These are phyloP conservation scores for Sthenelais limicola DNA, from an alignment of 2,888 invertebrate species.

Conservation along the genomic window DNA sequence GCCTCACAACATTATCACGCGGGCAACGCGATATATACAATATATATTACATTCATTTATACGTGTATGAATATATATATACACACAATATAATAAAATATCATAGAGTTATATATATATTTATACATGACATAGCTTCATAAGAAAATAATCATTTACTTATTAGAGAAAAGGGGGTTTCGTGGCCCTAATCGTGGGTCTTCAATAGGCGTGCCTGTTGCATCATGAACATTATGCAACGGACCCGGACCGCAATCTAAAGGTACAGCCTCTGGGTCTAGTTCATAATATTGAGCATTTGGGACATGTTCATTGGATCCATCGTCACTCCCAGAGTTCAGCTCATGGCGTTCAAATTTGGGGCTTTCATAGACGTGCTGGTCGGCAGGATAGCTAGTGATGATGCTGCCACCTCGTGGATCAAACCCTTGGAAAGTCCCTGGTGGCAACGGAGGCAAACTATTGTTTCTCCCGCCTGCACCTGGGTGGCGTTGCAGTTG, in stretches of 20 bases:
- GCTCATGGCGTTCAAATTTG: conserved; percentile 33
- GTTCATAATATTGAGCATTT: conserved; percentile 12
- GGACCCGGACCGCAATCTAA: conserved; percentile 15
- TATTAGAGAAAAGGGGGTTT: too few relatives aligned
- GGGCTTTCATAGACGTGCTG: conserved; percentile 40
- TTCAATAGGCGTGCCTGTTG: conserved; percentile 11
- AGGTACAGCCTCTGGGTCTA: conserved; percentile 27
- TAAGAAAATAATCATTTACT: too few relatives aligned
- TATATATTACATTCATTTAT: too few relatives aligned
- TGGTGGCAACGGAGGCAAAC: conserved; percentile 10
- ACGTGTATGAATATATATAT: too few relatives aligned
- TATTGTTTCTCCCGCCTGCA: neutral
- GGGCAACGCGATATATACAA: too few relatives aligned
- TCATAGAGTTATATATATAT: too few relatives aligned
- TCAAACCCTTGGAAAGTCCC: neutral
- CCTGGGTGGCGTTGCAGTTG: conserved; percentile 33
- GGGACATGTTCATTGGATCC: conserved; percentile 9
- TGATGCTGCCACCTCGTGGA: neutral
- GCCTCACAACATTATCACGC: too few relatives aligned
- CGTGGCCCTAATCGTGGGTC: neutral
- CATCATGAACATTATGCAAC: conserved; percentile 10
- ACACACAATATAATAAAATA: too few relatives aligned
- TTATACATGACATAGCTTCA: too few relatives aligned
- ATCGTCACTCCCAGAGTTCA: conserved; percentile 15
- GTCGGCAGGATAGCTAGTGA: neutral